Evolutionary conservation across 2,113 vertebrate species (phyloP).

Genomic region (Okapia johnstoni): DNA sequence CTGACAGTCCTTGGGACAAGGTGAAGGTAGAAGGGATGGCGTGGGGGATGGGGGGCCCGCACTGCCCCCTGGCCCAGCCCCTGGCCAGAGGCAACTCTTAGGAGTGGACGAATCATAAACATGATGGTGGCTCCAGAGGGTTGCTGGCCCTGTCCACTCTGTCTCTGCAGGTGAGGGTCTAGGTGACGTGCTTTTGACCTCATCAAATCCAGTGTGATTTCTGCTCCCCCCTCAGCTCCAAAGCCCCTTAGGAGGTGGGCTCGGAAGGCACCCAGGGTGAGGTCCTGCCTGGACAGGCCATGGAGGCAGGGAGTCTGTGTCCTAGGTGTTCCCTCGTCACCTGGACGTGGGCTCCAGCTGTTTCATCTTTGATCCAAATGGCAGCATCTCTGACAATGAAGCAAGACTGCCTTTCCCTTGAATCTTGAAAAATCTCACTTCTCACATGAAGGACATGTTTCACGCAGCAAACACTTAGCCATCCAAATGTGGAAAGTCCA

Average conservation of each 20-base stretch:
- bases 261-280: neutral
- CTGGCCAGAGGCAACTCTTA: neutral
- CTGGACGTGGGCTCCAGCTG: neutral
- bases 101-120: neutral
- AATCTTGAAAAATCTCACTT: neutral
- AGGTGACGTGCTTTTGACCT: neutral
- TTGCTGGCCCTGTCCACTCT: too few species aligned
- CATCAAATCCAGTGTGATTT: neutral
- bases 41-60: neutral
- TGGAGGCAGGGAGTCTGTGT: neutral
- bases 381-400: neutral
- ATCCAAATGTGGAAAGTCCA: fast-evolving
- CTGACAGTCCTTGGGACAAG: neutral
- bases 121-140: neutral
- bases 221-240: neutral
- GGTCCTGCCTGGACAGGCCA: neutral
- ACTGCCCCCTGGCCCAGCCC: too few species aligned
- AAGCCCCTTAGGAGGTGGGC: neutral
- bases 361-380: too few species aligned
- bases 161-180: neutral
- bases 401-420: neutral
- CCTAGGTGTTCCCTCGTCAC: neutral
- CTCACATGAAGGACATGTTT: too few species aligned
- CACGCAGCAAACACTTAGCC: fast-evolving
- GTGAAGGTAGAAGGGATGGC: fast-evolving